Evolutionary conservation across 2,113 vertebrate species (phyloP).

Genomic region (Crotalus viridis): DNA sequence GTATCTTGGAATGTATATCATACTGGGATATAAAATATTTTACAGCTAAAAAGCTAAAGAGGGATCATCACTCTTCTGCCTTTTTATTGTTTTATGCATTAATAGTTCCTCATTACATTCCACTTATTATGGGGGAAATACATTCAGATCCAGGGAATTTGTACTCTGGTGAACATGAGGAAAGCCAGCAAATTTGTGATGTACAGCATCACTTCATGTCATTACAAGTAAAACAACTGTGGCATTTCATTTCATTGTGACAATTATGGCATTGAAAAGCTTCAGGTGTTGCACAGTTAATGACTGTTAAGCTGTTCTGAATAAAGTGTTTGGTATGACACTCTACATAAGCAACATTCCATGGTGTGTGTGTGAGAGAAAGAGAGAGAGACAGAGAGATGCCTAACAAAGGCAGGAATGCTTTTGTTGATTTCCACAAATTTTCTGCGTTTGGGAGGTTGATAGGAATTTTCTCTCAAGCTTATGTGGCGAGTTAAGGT

Average conservation of each 20-base stretch:
- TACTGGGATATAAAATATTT: conserved; percentile 76
- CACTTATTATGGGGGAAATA: conserved; percentile 74
- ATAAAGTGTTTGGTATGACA: conserved; percentile 64
- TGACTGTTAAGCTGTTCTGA: conserved; percentile 74
- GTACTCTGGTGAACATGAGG: conserved; percentile 70
- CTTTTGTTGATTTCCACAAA: conserved; percentile 59
- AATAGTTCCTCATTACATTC: conserved; percentile 80
- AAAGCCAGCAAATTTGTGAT: conserved; percentile 76
- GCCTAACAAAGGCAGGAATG: conserved; percentile 56
- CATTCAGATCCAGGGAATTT: conserved; percentile 65
- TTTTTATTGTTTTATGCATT: conserved; percentile 77
- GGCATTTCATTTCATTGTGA: conserved; percentile 74
- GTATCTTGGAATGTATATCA: conserved; percentile 93
- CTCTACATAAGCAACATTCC: conserved; percentile 76
- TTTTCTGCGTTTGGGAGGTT: conserved; percentile 55
- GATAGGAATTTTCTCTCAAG: conserved; percentile 61
- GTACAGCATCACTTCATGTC: conserved; percentile 66
- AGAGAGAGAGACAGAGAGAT: conserved; percentile 30
- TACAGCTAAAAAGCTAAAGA: conserved; percentile 75
- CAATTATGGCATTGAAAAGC: conserved; percentile 75
- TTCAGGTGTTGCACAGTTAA: conserved; percentile 76
- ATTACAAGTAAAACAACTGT: conserved; percentile 68
- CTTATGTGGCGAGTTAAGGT: conserved; percentile 63
- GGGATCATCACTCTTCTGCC: conserved; percentile 81
- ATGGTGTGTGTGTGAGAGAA: conserved; percentile 5